Evolutionary conservation across 1,140 invertebrate genomes (phyloP).

Genomic region (Cyclina sinensis): DNA sequence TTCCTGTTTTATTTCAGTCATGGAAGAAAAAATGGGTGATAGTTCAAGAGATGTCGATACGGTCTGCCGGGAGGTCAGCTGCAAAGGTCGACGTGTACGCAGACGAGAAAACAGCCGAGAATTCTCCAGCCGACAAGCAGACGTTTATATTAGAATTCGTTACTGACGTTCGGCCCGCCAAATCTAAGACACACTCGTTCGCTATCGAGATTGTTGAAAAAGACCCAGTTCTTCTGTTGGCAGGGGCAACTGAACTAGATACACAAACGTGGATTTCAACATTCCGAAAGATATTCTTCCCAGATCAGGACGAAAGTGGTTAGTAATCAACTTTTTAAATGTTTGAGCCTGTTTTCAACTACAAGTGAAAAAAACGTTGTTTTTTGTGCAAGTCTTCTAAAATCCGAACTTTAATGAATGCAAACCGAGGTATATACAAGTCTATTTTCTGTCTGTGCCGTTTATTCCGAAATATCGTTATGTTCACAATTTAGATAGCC

Average conservation of each 20-base stretch:
- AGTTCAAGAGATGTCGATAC: constrained; percentile 76
- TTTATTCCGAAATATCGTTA: no score
- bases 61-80: constrained; percentile 65
- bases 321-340: no score
- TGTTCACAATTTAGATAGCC: no score
- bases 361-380: no score
- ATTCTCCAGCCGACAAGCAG: constrained; percentile 59
- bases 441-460: no score
- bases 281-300: constrained; percentile 74
- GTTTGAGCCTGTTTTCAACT: no score
- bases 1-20: constrained; percentile 66
- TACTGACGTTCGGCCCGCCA: constrained; percentile 69
- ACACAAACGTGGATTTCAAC: constrained; percentile 72
- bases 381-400: no score
- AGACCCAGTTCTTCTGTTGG: constrained; percentile 72
- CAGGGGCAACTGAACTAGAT: constrained; percentile 70
- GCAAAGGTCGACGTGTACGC: constrained; percentile 75
- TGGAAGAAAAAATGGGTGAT: constrained; percentile 79
- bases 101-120: constrained; percentile 63
- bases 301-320: constrained; percentile 64
- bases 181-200: constrained; percentile 73
- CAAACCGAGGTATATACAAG: no score
- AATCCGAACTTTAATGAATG: no score
- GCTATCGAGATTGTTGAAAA: constrained; percentile 78
- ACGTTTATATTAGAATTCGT: constrained; percentile 78